phyloP scores from a whole-genome alignment of 2,797 vertebrate species.

The Amblyraja radiata region DNA sequence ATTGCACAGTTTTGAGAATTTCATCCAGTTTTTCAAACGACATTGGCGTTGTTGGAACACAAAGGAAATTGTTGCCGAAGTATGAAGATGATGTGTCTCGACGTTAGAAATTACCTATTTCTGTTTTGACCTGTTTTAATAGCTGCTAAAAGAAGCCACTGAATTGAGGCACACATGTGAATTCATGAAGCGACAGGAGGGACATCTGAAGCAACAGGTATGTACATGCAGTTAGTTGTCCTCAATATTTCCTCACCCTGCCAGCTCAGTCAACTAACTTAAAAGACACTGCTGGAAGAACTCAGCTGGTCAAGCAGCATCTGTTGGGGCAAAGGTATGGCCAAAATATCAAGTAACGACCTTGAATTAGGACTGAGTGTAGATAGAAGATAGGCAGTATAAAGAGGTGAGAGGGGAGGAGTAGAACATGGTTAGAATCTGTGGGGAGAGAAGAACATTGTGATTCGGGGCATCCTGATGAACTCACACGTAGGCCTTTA shows the following conservation, averaged over 20 bases:
- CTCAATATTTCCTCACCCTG: no score
- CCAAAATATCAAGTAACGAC: no score
- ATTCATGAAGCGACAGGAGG: slow-evolving; percentile 93
- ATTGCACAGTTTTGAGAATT: background rate
- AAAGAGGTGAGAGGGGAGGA: no score
- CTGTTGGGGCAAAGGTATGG: no score
- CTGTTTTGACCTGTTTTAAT: slow-evolving; percentile 43
- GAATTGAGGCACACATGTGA: slow-evolving; percentile 92
- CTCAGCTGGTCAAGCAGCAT: no score
- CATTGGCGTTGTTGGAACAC: background rate
- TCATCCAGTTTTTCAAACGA: background rate
- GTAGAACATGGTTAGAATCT: no score
- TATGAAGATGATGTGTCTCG: background rate
- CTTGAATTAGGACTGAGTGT: no score
- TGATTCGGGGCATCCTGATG: no score
- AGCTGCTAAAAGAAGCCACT: slow-evolving; percentile 90
- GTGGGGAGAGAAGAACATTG: no score
- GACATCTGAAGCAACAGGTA: slow-evolving; percentile 92
- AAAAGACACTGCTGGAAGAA: no score
- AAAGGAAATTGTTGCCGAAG: background rate
- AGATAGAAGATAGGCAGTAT: no score
- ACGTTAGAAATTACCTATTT: background rate
- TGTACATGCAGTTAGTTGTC: background rate
- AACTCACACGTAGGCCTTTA: no score
- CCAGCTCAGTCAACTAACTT: background rate